Conservation (phyloP, 2,113 vertebrate species). For the Notiomystis cincta region DNA sequence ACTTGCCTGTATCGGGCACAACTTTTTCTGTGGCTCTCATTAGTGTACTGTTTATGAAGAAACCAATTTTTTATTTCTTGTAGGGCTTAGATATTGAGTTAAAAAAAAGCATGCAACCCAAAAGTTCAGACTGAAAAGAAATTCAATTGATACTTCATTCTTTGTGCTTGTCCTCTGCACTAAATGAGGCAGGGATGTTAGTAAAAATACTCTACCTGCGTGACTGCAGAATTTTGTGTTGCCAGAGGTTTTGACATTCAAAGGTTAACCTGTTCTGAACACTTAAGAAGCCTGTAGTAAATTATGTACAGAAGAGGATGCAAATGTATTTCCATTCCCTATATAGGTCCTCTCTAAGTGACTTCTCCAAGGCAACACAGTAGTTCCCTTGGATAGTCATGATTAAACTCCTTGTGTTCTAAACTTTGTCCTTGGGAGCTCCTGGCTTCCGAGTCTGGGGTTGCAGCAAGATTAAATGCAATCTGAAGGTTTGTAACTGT, state of each 20-base stretch:
- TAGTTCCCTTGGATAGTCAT: background rate
- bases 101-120: background rate
- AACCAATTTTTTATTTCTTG: background rate
- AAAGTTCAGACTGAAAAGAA: background rate
- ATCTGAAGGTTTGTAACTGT: background rate
- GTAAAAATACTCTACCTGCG: background rate
- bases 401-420: background rate
- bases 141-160: background rate
- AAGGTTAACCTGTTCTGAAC: background rate
- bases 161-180: background rate
- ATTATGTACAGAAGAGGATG: background rate
- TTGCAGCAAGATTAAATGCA: background rate
- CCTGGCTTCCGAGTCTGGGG: background rate
- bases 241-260: background rate
- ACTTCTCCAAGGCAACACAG: constrained; percentile 27
- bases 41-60: background rate
- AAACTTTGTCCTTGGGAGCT: background rate
- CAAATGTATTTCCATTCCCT: background rate
- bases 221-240: background rate
- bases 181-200: background rate
- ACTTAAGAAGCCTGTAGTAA: background rate
- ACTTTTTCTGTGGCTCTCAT: background rate
- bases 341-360: background rate
- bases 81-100: background rate
- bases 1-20: background rate